Evolutionary conservation across 2,888 invertebrate genomes (phyloP).

Genomic region (Cynaeus angustus): DNA sequence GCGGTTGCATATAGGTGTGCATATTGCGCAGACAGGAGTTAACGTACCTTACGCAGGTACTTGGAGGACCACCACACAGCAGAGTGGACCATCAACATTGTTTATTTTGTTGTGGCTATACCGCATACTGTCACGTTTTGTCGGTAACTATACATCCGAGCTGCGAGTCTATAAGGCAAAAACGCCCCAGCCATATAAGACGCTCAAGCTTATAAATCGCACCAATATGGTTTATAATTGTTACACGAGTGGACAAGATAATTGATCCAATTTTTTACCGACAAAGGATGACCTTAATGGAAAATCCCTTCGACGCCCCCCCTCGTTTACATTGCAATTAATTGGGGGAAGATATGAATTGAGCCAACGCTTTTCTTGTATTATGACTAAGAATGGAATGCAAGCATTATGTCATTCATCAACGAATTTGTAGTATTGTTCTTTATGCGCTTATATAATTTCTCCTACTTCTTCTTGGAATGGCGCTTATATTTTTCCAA

Average conservation of each 20-base stretch:
- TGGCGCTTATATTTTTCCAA: slow-evolving; percentile 6
- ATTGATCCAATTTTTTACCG: slow-evolving; percentile 53
- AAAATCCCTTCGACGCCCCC: slow-evolving; percentile 32
- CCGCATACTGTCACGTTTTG: slow-evolving; percentile 62
- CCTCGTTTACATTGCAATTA: slow-evolving; percentile 31
- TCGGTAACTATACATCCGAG: slow-evolving; percentile 58
- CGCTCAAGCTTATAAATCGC: slow-evolving; percentile 55
- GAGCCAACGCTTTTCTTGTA: neutral
- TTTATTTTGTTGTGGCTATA: slow-evolving; percentile 60
- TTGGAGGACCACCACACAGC: slow-evolving; percentile 37
- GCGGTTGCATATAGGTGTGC: slow-evolving; percentile 42
- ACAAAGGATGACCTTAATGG: slow-evolving; percentile 37
- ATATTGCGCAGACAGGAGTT: slow-evolving; percentile 43
- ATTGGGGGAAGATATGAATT: too few species aligned
- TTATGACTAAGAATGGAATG: slow-evolving; percentile 24
- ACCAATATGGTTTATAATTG: slow-evolving; percentile 57
- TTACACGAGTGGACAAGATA: slow-evolving; percentile 53
- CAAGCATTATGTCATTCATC: slow-evolving; percentile 21
- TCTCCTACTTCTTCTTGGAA: slow-evolving; percentile 10
- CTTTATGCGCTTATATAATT: slow-evolving; percentile 19
- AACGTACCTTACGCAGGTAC: slow-evolving; percentile 43
- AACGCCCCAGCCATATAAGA: slow-evolving; percentile 55
- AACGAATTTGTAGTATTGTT: slow-evolving; percentile 28
- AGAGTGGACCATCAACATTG: slow-evolving; percentile 53
- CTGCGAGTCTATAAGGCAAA: slow-evolving; percentile 55